Evolutionary conservation across 2,113 vertebrate genomes (phyloP).

Genomic region (Marcusenius ussheri): DNA sequence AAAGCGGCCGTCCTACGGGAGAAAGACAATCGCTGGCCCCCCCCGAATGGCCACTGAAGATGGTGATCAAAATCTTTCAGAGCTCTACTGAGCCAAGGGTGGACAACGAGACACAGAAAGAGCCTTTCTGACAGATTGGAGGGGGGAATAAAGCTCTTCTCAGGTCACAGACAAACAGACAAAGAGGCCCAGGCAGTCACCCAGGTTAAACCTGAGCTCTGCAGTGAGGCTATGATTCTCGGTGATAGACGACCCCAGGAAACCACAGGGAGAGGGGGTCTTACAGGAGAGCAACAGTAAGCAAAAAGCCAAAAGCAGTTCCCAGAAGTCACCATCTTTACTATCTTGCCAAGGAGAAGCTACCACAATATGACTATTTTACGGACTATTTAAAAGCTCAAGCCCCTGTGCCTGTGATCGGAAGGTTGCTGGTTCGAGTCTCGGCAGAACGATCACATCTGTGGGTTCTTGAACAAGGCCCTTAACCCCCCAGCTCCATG

Average conservation of each 20-base stretch:
- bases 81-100: neutral
- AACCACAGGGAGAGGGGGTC: neutral
- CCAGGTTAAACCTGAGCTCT: neutral
- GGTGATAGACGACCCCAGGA: neutral
- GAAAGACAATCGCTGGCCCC: neutral
- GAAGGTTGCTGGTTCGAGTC: neutral
- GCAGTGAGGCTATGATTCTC: neutral
- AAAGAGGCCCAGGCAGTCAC: neutral
- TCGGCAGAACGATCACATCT: neutral
- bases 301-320: neutral
- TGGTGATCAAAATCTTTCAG: neutral
- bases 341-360: neutral
- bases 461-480: neutral
- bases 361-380: neutral
- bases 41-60: neutral
- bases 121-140: neutral
- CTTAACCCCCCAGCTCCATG: neutral
- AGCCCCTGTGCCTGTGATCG: neutral
- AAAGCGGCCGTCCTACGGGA: neutral
- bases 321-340: neutral
- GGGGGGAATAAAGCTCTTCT: neutral
- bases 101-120: neutral
- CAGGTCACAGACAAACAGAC: neutral
- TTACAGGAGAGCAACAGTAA: neutral
- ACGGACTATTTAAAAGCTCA: neutral